A percentile compares a stretch with the other conserved stretches of the same genome.
phyloP scores from a whole-genome alignment of 2,888 invertebrate genomes.

The Boloria euphrosyne region DNA sequence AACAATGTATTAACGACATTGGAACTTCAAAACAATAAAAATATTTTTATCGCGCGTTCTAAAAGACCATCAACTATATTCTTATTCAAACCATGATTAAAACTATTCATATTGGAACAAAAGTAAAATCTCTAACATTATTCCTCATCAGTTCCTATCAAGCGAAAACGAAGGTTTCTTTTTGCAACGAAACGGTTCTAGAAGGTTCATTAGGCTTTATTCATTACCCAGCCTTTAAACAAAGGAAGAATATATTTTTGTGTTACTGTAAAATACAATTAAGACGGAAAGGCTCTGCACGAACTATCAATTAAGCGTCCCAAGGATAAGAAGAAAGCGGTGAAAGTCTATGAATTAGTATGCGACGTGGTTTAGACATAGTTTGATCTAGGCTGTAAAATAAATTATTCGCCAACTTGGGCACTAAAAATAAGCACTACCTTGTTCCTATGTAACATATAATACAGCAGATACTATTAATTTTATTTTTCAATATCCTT shows the following conservation, averaged over 20 bases:
- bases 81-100: constrained; percentile 15
- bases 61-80: background rate
- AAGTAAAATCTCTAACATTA: constrained; percentile 10
- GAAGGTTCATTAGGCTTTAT: constrained; percentile 21
- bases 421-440: background rate
- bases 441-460: too few relatives aligned
- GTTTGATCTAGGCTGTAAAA: constrained; percentile 31
- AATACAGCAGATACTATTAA: background rate
- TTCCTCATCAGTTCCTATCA: constrained; percentile 5
- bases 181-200: constrained; percentile 12
- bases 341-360: constrained; percentile 42
- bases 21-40: too few relatives aligned
- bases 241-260: constrained; percentile 25
- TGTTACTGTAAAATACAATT: constrained; percentile 25
- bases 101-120: constrained; percentile 13
- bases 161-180: constrained; percentile 10
- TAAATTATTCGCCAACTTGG: constrained; percentile 17
- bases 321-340: constrained; percentile 42
- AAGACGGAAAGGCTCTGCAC: constrained; percentile 27
- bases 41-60: too few relatives aligned
- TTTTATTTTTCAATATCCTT: background rate
- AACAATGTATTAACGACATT: too few relatives aligned
- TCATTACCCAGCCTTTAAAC: constrained; percentile 18
- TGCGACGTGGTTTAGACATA: constrained; percentile 37
- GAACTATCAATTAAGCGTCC: constrained; percentile 33